phyloP scores from a whole-genome alignment of 2,888 invertebrate genomes.

The Phaonia tiefii region DNA sequence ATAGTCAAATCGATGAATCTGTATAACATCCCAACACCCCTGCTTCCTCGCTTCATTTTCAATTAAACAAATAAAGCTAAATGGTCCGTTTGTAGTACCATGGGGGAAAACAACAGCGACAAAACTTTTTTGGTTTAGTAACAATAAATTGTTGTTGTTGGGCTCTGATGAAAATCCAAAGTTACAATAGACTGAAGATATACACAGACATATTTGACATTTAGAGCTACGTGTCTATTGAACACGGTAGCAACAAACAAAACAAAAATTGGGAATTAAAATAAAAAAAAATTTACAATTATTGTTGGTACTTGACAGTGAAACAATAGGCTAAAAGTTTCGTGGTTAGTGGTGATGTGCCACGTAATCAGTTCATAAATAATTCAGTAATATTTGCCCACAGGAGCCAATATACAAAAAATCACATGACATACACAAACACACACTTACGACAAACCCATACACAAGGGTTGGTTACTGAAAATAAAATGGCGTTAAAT shows the following conservation, averaged over 20 bases:
- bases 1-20: constrained; percentile 16
- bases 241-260: constrained; percentile 21
- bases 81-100: constrained; percentile 2
- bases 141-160: constrained; percentile 62
- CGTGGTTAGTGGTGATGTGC: background rate
- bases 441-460: no score
- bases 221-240: constrained; percentile 48
- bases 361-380: constrained; percentile 56
- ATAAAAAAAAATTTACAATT: constrained; percentile 41
- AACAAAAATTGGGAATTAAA: constrained; percentile 12
- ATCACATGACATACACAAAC: background rate
- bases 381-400: constrained; percentile 60
- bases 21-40: background rate
- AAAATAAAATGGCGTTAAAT: constrained; percentile 59
- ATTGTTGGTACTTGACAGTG: constrained; percentile 28
- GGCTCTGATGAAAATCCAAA: constrained; percentile 49
- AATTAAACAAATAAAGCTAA: constrained; percentile 17
- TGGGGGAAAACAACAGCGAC: constrained; percentile 13
- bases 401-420: constrained; percentile 53
- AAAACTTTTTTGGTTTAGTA: constrained; percentile 53
- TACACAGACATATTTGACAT: constrained; percentile 22
- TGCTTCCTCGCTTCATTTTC: background rate
- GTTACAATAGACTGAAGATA: constrained; percentile 47
- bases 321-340: constrained; percentile 15
- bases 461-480: constrained; percentile 29